phyloP scores from a whole-genome alignment of 2,797 vertebrate genomes.

The Phoxinus dragarum region DNA sequence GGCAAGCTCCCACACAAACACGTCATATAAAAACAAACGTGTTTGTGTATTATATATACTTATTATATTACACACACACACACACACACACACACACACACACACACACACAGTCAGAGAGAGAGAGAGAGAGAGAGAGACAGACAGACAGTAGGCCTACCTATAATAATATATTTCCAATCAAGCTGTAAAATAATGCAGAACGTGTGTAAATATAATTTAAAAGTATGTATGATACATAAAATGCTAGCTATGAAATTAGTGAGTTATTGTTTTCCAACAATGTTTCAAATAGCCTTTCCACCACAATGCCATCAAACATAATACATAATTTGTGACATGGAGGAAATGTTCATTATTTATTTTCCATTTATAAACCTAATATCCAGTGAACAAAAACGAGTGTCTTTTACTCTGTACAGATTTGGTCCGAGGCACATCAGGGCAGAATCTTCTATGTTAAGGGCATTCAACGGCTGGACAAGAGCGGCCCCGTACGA shows the following conservation, averaged over 20 bases:
- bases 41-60: too few relatives aligned
- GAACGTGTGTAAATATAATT: not conserved
- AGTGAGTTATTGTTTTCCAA: not conserved
- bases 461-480: conserved; percentile 80
- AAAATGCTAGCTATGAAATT: not conserved
- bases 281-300: not conserved
- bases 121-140: too few relatives aligned
- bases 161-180: too few relatives aligned
- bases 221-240: not conserved
- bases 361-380: not conserved
- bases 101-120: too few relatives aligned
- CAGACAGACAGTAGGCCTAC: too few relatives aligned
- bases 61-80: too few relatives aligned
- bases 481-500: conserved; percentile 85
- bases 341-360: not conserved
- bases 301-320: not conserved
- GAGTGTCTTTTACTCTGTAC: not conserved
- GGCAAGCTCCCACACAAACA: too few relatives aligned
- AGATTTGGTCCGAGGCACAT: conserved; percentile 93
- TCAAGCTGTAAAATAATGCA: not conserved
- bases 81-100: too few relatives aligned
- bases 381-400: not conserved
- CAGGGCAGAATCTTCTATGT: conserved; percentile 84
- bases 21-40: too few relatives aligned
- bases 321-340: not conserved